A percentile compares a stretch with the other conserved stretches of the same genome.
Conservation (phyloP, 2,797 vertebrate species). For the Mallotus villosus region DNA sequence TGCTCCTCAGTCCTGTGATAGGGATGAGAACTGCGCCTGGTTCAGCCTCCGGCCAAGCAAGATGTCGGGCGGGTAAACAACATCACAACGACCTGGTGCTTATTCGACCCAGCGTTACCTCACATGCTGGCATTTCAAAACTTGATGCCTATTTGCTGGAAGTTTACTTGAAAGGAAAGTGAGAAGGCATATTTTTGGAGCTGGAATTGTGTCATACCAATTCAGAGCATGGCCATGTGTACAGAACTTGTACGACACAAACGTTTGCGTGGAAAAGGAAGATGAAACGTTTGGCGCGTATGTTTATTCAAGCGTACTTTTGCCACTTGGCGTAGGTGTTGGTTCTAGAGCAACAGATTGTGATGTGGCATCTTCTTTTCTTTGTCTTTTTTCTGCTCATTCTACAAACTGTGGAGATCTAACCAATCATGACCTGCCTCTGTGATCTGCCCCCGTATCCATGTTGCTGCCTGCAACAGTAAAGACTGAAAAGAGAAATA, state of each 20-base stretch:
- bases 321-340: not conserved
- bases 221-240: not conserved
- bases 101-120: too few relatives aligned
- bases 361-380: not conserved
- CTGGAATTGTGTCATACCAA: not conserved
- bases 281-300: too few relatives aligned
- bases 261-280: not conserved
- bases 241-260: not conserved
- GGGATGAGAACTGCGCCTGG: too few relatives aligned
- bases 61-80: too few relatives aligned
- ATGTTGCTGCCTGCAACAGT: not conserved
- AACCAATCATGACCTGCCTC: constrained; percentile 7
- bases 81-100: too few relatives aligned
- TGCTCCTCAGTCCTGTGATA: not conserved
- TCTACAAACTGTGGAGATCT: not conserved
- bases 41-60: too few relatives aligned
- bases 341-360: not conserved
- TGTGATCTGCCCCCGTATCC: not conserved
- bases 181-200: not conserved
- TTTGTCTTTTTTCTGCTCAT: too few relatives aligned
- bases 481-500: not conserved
- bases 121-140: too few relatives aligned
- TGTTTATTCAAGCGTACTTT: not conserved
- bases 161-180: too few relatives aligned
- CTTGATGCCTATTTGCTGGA: too few relatives aligned